Percentiles rank a stretch among this genome's conserved stretches.
These are phyloP conservation scores for Campopleginae sp. DNA, from an alignment of 2,888 invertebrate genomes.

Conservation along the genomic window DNA sequence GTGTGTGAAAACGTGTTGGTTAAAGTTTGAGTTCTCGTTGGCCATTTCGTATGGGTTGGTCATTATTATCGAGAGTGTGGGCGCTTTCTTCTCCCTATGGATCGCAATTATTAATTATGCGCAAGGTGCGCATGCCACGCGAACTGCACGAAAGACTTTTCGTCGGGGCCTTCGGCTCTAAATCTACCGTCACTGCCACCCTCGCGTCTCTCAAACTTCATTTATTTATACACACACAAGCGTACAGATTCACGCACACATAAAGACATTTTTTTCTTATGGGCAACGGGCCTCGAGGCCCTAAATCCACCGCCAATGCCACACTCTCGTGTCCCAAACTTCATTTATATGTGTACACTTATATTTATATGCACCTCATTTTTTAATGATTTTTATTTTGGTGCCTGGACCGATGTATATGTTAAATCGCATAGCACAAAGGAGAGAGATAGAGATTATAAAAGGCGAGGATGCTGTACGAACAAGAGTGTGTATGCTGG, in stretches of 20 bases:
- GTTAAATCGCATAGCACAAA: slow-evolving; percentile 49
- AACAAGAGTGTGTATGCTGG: slow-evolving; percentile 56
- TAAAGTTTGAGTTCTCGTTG: slow-evolving; percentile 4
- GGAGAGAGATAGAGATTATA: slow-evolving; percentile 63
- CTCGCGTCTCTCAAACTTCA: slow-evolving; percentile 46
- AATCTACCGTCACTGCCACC: slow-evolving; percentile 49
- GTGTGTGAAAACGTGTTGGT: slow-evolving; percentile 54
- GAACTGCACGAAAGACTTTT: slow-evolving; percentile 70
- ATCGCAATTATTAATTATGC: slow-evolving; percentile 74
- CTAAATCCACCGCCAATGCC: slow-evolving; percentile 51
- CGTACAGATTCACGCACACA: background rate
- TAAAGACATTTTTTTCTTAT: background rate
- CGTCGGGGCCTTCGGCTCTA: slow-evolving; percentile 61
- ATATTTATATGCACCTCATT: background rate
- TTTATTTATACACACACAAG: slow-evolving; percentile 43
- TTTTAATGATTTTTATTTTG: slow-evolving; percentile 14
- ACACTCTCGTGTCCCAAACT: slow-evolving; percentile 47
- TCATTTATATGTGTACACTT: slow-evolving; percentile 26
- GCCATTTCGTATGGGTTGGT: slow-evolving; percentile 27
- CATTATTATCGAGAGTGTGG: slow-evolving; percentile 43
- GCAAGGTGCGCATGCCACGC: slow-evolving; percentile 73
- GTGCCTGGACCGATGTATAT: background rate
- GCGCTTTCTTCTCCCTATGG: slow-evolving; percentile 21
- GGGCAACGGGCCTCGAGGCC: slow-evolving; percentile 54
- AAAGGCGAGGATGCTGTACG: slow-evolving; percentile 48